Conservation (phyloP, 64 coral and sea anemone genomes). For the Pocillopora verrucosa region DNA sequence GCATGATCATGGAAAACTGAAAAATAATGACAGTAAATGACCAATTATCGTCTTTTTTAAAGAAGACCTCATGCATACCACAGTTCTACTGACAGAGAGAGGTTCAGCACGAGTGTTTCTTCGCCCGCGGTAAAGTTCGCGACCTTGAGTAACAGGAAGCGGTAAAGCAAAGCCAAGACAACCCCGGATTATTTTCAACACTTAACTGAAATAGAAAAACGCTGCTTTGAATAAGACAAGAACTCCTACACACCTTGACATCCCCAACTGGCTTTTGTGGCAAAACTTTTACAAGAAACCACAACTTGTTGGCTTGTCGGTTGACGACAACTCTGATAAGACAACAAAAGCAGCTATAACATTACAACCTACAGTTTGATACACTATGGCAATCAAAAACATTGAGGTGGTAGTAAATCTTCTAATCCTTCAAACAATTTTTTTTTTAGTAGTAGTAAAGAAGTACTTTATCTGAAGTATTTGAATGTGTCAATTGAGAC, state of each 20-base stretch:
- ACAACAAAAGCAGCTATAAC: background rate
- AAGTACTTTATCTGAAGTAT: no score
- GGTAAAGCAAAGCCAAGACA: background rate
- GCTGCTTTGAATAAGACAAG: no score
- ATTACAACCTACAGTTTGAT: background rate
- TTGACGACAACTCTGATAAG: constrained; percentile 61
- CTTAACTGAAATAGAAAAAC: no score
- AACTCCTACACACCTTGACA: constrained; percentile 59
- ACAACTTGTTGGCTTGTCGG: constrained; percentile 83
- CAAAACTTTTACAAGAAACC: constrained; percentile 84
- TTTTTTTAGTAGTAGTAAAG: no score
- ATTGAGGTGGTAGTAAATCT: background rate
- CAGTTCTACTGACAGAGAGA: no score
- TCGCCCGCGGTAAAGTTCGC: no score
- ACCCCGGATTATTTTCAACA: no score
- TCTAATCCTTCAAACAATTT: background rate
- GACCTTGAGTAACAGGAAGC: no score
- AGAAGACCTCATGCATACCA: no score
- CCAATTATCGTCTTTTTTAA: background rate
- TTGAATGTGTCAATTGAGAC: no score
- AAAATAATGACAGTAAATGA: background rate
- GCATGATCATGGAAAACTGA: constrained; percentile 90
- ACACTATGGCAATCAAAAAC: background rate
- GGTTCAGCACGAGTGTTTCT: no score
- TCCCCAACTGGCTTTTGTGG: constrained; percentile 78